These are phyloP conservation scores for Streptopelia turtur DNA, from an alignment of 2,797 vertebrate genomes.

Conservation along the genomic window DNA sequence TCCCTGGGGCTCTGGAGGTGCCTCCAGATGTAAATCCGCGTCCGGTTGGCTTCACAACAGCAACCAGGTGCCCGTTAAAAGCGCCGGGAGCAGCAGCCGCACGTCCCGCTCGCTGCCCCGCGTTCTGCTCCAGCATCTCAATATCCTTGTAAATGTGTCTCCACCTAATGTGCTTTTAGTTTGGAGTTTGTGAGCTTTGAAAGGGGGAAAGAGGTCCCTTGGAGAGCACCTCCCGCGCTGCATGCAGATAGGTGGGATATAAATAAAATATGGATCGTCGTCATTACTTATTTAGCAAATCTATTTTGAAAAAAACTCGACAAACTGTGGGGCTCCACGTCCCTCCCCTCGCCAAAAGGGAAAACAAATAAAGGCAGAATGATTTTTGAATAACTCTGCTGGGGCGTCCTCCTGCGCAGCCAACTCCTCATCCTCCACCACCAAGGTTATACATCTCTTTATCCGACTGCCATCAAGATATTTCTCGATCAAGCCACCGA, in stretches of 20 bases:
- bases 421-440: background rate
- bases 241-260: background rate
- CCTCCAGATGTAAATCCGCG: background rate
- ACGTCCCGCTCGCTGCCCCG: background rate
- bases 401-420: background rate
- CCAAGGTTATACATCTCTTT: conserved; percentile 35
- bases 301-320: conserved; percentile 13
- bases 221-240: background rate
- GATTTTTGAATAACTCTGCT: background rate
- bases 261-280: conserved; percentile 25
- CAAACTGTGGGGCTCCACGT: background rate
- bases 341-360: background rate
- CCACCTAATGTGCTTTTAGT: background rate
- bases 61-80: background rate
- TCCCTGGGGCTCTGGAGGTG: fast-evolving
- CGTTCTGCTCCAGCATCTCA: background rate
- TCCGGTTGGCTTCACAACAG: background rate
- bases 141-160: background rate
- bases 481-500: conserved; percentile 7
- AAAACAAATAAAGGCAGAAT: conserved; percentile 39
- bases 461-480: background rate
- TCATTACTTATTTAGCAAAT: conserved; percentile 48
- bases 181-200: background rate
- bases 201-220: background rate
- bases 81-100: background rate